Evolutionary conservation across 2,888 invertebrate genomes (phyloP), one percentile per base, ranked within the genome.

Genomic region (Selenia dentaria): DNA sequence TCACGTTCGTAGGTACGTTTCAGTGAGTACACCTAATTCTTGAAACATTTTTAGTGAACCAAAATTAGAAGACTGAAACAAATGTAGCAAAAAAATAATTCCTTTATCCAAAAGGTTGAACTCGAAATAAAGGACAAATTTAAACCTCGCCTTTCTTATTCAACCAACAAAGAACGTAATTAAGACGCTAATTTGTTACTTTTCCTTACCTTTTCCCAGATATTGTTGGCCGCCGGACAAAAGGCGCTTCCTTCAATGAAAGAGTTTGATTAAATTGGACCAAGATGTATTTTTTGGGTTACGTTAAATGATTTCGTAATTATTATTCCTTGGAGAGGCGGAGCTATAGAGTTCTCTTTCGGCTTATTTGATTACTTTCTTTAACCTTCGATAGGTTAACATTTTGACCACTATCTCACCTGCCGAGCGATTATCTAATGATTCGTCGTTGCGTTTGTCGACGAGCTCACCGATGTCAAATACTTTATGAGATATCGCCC

Each of bases 181-280:
- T 46, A 46, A 34, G 45, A n/a, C 14, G 25, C 34, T 46, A 46
- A 46, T 46, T 46, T 39, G 34, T 46, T 39, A 46, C 34, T 39
- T 34, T 33, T 24, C 16, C 6, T 4, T 9, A 11, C 14, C 10
- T 25, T 25, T 9, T 35, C 8, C 14, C 16, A n/a, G 37, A n/a
- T 35, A 32, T 36, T 26, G 27, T 31, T 31, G 26, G 26, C 16
- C 31, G 26, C 13, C 12, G 22, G 25, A 38, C 44, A 44, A 44
- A 44, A 27, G 44, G 9, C 43, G 43, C 11, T 18, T 28, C 28
- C 36, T 44, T 22, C 13, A 27, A 31, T 27, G 36, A 44, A 43
- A 32, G 37, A 22, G 37, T 37, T 44, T 32, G 26, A 44, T 26
- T 25, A 31, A 44, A 44, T 11, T 22, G 22, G 22, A 8, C 8